A percentile compares a stretch with the other conserved stretches of the same genome.
Evolutionary conservation across 2,113 vertebrate species (phyloP).

Genomic region (Seriola dumerili): DNA sequence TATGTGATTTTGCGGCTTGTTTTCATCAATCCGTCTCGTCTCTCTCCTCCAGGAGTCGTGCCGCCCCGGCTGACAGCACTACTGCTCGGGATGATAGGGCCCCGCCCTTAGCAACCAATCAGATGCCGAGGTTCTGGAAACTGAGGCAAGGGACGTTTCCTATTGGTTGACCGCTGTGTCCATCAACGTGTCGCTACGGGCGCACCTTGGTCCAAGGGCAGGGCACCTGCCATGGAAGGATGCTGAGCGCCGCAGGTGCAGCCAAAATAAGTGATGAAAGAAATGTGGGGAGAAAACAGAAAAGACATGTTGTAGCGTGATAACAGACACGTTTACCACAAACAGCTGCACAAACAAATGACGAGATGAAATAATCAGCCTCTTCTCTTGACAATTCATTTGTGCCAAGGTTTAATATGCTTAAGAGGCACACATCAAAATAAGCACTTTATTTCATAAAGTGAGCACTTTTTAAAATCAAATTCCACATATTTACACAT

Average conservation of each 20-base stretch:
- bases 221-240: slow-evolving; percentile 76
- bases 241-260: slow-evolving; percentile 74
- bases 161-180: slow-evolving; percentile 68
- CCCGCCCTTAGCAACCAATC: slow-evolving; percentile 85
- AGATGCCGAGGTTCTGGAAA: slow-evolving; percentile 2
- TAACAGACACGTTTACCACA: neutral
- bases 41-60: slow-evolving; percentile 76
- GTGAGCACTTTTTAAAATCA: too few relatives aligned
- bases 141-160: slow-evolving; percentile 28
- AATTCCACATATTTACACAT: too few relatives aligned
- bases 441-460: neutral
- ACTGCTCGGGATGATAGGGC: slow-evolving; percentile 60
- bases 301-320: neutral
- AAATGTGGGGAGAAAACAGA: neutral
- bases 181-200: slow-evolving; percentile 68
- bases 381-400: neutral
- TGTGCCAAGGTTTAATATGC: neutral
- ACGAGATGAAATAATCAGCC: neutral
- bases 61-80: slow-evolving; percentile 77
- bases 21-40: slow-evolving; percentile 75
- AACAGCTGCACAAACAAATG: neutral
- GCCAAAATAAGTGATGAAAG: slow-evolving; percentile 13
- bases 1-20: slow-evolving; percentile 53
- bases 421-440: neutral
- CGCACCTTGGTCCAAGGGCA: slow-evolving; percentile 66